Conservation (phyloP, 2,888 invertebrate genomes). For the Lymantria dispar region DNA sequence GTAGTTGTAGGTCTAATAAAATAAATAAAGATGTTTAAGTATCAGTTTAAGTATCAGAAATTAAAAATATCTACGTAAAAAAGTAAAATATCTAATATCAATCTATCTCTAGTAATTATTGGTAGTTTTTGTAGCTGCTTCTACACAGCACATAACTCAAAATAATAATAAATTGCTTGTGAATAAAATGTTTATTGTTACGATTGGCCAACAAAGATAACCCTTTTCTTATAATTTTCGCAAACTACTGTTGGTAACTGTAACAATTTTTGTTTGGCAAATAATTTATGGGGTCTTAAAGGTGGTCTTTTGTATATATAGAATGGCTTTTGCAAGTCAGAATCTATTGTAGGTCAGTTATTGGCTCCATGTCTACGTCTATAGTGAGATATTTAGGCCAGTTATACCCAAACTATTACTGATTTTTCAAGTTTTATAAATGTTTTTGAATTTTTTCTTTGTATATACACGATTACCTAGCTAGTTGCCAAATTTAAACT, state of each 20-base stretch:
- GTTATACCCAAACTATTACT: conserved; percentile 45
- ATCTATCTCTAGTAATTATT: no score
- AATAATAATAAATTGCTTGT: conserved; percentile 3
- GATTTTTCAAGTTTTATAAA: background rate
- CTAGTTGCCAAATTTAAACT: no score
- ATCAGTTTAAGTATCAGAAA: no score
- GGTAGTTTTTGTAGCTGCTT: no score
- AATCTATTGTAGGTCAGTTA: conserved; percentile 73
- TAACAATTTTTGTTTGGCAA: conserved; percentile 58
- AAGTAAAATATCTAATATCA: no score
- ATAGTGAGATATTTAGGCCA: conserved; percentile 44
- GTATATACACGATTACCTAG: no score
- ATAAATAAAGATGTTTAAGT: no score
- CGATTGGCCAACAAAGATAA: conserved; percentile 46
- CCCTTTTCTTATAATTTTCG: conserved; percentile 65
- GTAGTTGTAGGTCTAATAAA: no score
- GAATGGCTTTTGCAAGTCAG: conserved; percentile 69
- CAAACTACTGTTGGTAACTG: conserved; percentile 64
- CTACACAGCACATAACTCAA: no score
- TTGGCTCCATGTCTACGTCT: conserved; percentile 47
- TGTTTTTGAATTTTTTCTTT: no score
- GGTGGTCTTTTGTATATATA: conserved; percentile 64
- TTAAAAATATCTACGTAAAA: no score
- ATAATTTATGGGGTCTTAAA: conserved; percentile 69
- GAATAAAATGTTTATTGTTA: conserved; percentile 37